These are phyloP conservation scores for Schizotus pectinicornis DNA, from an alignment of 2,888 invertebrate genomes.

Conservation along the genomic window DNA sequence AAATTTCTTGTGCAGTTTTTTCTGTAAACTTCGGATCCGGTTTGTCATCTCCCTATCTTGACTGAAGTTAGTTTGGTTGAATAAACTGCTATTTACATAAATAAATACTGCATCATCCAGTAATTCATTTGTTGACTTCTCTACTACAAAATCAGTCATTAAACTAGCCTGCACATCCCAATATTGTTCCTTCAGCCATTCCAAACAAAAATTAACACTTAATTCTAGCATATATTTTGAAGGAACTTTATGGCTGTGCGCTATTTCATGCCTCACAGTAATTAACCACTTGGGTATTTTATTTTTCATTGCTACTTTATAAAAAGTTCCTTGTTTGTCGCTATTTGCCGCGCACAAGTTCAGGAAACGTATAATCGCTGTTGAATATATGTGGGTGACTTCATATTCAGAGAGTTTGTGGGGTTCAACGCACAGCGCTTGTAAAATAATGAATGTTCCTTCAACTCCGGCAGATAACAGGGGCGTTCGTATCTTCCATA, in stretches of 20 bases:
- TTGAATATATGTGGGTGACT: conserved; percentile 65
- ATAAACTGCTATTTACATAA: neutral
- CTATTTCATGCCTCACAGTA: conserved; percentile 77
- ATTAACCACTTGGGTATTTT: conserved; percentile 83
- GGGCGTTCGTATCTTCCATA: conserved; percentile 67
- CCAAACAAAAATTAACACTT: conserved; percentile 67
- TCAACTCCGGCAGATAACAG: conserved; percentile 66
- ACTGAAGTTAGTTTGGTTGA: conserved; percentile 38
- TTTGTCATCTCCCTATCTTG: conserved; percentile 43
- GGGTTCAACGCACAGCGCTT: conserved; percentile 59
- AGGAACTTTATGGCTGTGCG: conserved; percentile 74
- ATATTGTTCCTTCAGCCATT: conserved; percentile 74
- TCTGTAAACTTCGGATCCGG: conserved; percentile 20
- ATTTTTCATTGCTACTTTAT: conserved; percentile 67
- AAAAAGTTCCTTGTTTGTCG: conserved; percentile 53
- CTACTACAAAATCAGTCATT: conserved; percentile 59
- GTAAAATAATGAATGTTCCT: conserved; percentile 65
- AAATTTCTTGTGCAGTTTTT: neutral
- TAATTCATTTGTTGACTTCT: neutral
- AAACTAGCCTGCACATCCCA: conserved; percentile 65
- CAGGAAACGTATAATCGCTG: conserved; percentile 64
- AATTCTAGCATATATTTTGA: conserved; percentile 67
- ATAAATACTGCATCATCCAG: conserved; percentile 11
- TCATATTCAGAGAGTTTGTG: conserved; percentile 59
- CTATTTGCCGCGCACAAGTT: conserved; percentile 54